Evolutionary conservation across 2,888 invertebrate genomes (phyloP), one percentile per base, ranked within the genome.

Genomic region (Drosophila ochracea): DNA sequence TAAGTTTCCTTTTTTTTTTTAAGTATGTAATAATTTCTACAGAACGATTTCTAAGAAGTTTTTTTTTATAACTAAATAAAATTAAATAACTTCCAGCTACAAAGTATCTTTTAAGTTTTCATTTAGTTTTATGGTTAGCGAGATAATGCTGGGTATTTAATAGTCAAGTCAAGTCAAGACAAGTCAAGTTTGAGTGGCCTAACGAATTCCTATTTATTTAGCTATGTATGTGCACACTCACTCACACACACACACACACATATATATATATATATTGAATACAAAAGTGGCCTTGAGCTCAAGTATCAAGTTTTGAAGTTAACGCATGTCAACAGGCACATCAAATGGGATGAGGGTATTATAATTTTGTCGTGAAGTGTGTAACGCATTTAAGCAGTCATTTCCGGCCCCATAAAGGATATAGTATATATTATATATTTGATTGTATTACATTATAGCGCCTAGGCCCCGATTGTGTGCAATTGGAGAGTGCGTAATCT

Each of bases 291-390:
- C 83, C 82, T 83, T 82, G 78, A 70, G 70, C 66, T 30, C 49
- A 49, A 59, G 60, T 72, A 81, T 80, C 79, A 76, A 68, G 68
- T 79, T 69, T 64, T 66, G 52, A 74, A 78, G 55, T 59, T 25
- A 70, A 70, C 72, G 72, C 65, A 58, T 53, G 61, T 68, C 50
- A 71, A 68, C 41, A 54, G 54, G 60, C 68, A 35, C 55, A 55
- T 61, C 43, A 25, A 68, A 64, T 53, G 61, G 73, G 61, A 77
- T 62, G 39, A 47, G 25, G 47, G 47, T 16, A 47, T 47, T 25
- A 25, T 47, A 47, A 47, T 68, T 59, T 49, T 52, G 43, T 61
- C 47, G 47, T 25, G 16, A 25, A 28, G 54, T 33, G 49, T 68
- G 66, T 35, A 47, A 16, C 47, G 16, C 25, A 16, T 47, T 47